These are phyloP conservation scores for Marmota flaviventris DNA, from an alignment of 2,113 vertebrate species.

Conservation along the genomic window DNA sequence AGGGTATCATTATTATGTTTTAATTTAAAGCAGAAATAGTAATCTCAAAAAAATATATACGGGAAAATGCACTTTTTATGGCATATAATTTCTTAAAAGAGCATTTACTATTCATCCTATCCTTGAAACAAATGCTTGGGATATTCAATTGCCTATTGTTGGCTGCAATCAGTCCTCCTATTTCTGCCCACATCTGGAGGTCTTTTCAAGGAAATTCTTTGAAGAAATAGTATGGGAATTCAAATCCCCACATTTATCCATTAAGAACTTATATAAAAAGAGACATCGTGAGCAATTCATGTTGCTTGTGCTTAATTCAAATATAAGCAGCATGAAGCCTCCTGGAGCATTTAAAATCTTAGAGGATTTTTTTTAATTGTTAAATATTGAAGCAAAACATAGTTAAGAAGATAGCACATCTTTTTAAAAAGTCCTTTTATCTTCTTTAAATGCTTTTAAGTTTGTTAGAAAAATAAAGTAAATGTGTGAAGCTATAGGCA, in stretches of 20 bases:
- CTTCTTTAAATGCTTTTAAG: background rate
- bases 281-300: background rate
- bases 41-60: background rate
- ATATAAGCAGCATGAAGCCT: background rate
- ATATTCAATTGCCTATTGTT: background rate
- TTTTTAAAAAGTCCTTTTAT: background rate
- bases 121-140: background rate
- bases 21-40: conserved; percentile 18
- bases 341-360: background rate
- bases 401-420: background rate
- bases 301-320: background rate
- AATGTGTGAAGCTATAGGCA: background rate
- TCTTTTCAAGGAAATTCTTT: conserved; percentile 32
- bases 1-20: background rate
- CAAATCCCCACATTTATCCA: background rate
- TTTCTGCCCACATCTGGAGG: background rate
- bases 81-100: conserved; percentile 1
- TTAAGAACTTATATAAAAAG: conserved; percentile 41
- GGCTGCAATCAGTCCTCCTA: background rate
- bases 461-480: background rate
- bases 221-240: conserved; percentile 4
- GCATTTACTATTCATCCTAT: background rate
- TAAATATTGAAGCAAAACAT: background rate
- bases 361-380: background rate
- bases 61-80: background rate